phyloP scores from a whole-genome alignment of 2,797 vertebrate species.

The Eleutherodactylus coqui region DNA sequence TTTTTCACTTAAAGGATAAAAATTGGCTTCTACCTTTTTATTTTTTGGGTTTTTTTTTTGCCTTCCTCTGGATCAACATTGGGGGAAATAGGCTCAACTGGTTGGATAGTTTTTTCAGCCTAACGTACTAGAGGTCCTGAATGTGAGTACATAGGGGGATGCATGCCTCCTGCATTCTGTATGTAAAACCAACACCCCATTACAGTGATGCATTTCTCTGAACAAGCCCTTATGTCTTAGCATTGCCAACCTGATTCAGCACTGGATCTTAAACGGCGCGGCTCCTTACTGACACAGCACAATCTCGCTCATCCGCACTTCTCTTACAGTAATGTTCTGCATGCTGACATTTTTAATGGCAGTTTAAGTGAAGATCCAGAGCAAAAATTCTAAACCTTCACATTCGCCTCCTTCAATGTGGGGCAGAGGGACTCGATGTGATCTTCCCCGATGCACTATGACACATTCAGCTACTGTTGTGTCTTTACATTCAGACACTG shows the following conservation, averaged over 20 bases:
- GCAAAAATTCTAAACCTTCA: neutral
- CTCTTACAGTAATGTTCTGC: neutral
- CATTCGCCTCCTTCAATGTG: neutral
- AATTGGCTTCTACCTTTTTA: too few species aligned
- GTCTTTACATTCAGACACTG: too few species aligned
- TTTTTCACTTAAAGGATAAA: too few species aligned
- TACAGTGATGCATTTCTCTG: neutral
- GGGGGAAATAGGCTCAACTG: too few species aligned
- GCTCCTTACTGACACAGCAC: constrained; percentile 40
- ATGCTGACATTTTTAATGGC: neutral
- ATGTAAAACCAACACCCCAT: too few species aligned
- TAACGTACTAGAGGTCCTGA: too few species aligned
- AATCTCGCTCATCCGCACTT: constrained; percentile 32
- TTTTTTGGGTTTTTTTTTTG: too few species aligned
- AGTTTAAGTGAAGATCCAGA: neutral
- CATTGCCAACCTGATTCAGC: constrained; percentile 7
- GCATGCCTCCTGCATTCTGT: too few species aligned
- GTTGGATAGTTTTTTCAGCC: too few species aligned
- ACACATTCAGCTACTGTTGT: constrained; percentile 42
- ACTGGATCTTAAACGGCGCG: neutral
- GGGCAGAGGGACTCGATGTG: neutral
- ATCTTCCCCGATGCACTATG: constrained; percentile 26
- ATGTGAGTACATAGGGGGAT: too few species aligned
- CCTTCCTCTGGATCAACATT: too few species aligned
- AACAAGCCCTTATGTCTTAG: neutral